A percentile compares a stretch with the other conserved stretches of the same genome.
Evolutionary conservation across 2,113 vertebrate species (phyloP).

Genomic region (Cnemophilus loriae): DNA sequence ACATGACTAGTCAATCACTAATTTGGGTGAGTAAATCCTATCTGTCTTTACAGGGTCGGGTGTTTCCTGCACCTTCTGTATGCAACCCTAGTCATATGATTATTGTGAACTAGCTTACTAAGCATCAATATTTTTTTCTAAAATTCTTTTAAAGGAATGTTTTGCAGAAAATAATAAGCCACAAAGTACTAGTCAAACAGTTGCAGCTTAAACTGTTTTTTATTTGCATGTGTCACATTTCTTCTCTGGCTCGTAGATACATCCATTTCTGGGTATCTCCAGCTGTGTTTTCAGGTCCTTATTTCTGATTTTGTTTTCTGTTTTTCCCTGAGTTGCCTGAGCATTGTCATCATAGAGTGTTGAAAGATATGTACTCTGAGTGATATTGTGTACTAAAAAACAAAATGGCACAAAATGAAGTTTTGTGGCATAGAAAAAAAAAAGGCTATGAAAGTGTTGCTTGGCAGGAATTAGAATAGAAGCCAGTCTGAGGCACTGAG

Average conservation of each 20-base stretch:
- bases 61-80: neutral
- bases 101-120: neutral
- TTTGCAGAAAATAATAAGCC: neutral
- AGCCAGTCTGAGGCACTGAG: neutral
- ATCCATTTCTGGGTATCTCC: neutral
- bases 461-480: neutral
- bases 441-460: neutral
- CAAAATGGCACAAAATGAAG: neutral
- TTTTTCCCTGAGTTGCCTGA: neutral
- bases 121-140: neutral
- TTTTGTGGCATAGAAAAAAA: neutral
- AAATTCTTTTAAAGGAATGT: neutral
- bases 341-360: neutral
- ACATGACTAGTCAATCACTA: neutral
- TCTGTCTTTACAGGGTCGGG: neutral
- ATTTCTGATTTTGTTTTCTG: neutral
- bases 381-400: neutral
- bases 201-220: neutral
- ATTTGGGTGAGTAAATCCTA: neutral
- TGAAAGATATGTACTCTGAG: neutral
- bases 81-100: accelerated
- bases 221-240: neutral
- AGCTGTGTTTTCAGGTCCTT: neutral
- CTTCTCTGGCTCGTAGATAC: neutral
- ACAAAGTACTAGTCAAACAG: neutral